A percentile compares a stretch with the other conserved stretches of the same genome.
Evolutionary conservation across 2,888 invertebrate species (phyloP).

Genomic region (Helobdella robusta): DNA sequence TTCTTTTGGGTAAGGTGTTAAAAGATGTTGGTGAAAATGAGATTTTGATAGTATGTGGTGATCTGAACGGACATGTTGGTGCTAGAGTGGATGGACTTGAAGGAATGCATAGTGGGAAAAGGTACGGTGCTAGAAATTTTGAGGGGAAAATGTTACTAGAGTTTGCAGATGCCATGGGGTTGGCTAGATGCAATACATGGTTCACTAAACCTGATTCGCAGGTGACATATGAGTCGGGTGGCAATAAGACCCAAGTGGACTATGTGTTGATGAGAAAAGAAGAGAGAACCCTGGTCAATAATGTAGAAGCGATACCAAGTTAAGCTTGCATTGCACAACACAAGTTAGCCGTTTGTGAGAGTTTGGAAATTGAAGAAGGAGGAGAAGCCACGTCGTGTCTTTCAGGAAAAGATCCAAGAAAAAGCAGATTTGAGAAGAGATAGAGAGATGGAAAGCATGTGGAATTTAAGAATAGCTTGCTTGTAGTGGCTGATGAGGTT

Average conservation of each 20-base stretch:
- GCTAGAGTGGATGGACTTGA: not conserved
- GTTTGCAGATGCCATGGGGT: not conserved
- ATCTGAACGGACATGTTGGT: not conserved
- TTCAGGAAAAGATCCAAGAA: not conserved
- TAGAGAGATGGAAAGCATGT: not conserved
- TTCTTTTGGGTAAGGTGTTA: not conserved
- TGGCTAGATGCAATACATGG: not conserved
- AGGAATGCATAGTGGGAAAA: not conserved
- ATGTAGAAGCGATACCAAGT: not conserved
- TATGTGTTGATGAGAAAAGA: not conserved
- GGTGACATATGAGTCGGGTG: slow-evolving; percentile 1
- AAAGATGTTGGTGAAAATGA: not conserved
- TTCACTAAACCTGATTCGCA: not conserved
- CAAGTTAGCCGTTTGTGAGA: not conserved
- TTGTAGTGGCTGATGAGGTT: not conserved
- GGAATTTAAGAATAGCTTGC: not conserved
- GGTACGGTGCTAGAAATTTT: not conserved
- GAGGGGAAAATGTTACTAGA: not conserved
- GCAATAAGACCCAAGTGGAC: not conserved
- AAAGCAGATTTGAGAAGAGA: not conserved
- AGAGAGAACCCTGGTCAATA: not conserved
- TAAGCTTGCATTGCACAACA: not conserved
- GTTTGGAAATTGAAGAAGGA: not conserved
- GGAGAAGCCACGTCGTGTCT: not conserved
- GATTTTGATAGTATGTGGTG: not conserved